These are phyloP conservation scores for Crotalus tigris DNA, from an alignment of 2,113 vertebrate genomes.

Conservation along the genomic window DNA sequence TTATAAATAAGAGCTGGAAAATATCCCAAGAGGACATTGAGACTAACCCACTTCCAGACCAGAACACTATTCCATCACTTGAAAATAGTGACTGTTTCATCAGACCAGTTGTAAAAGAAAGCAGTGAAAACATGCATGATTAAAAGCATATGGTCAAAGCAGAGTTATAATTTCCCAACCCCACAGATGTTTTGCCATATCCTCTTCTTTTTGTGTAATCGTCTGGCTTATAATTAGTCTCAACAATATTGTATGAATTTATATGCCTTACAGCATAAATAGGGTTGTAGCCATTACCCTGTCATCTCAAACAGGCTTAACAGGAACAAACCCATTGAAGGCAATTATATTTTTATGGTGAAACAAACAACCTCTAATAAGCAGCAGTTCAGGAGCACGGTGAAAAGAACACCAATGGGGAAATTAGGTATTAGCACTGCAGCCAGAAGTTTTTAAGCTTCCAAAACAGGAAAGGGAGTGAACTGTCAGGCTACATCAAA, in stretches of 20 bases:
- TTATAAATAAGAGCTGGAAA: background rate
- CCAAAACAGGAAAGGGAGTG: conserved; percentile 14
- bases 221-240: background rate
- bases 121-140: background rate
- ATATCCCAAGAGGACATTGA: background rate
- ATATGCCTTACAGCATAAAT: background rate
- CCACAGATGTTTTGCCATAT: background rate
- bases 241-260: background rate
- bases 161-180: background rate
- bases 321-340: conserved; percentile 14
- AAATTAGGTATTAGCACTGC: background rate
- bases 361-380: conserved; percentile 11
- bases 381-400: background rate
- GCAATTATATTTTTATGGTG: conserved; percentile 14
- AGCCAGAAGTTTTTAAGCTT: conserved; percentile 10
- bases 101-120: background rate
- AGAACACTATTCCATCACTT: background rate
- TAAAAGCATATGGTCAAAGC: background rate
- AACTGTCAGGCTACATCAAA: background rate
- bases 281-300: background rate
- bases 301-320: conserved; percentile 16
- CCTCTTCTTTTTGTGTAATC: background rate
- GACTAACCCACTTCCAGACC: background rate
- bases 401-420: background rate
- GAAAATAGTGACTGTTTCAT: background rate